A percentile compares a stretch with the other conserved stretches of the same genome.
These are phyloP conservation scores for Theristus sp. DNA, from an alignment of 2,888 invertebrate genomes.

Conservation along the genomic window DNA sequence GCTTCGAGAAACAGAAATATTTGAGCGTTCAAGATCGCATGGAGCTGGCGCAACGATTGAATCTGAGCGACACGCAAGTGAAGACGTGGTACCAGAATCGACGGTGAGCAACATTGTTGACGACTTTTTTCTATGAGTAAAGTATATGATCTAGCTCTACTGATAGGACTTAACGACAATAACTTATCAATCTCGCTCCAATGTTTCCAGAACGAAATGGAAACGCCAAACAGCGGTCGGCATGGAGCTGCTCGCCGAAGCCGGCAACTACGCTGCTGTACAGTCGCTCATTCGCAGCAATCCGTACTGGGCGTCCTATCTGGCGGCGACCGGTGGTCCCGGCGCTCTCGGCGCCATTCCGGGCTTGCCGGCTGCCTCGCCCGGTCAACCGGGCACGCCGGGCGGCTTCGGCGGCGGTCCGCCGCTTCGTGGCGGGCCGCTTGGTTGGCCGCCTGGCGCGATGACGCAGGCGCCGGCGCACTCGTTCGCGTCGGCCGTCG, in stretches of 20 bases:
- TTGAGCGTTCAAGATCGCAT: conserved; percentile 59
- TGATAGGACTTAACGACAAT: no score
- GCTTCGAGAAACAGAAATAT: conserved; percentile 24
- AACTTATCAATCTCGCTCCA: no score
- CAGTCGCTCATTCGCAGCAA: conserved; percentile 42
- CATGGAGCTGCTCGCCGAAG: conserved; percentile 81
- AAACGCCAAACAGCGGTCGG: conserved; percentile 96
- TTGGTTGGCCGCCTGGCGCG: neutral
- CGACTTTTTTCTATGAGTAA: no score
- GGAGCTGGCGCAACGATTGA: conserved; percentile 75
- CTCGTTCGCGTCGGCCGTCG: no score
- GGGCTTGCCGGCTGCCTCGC: neutral
- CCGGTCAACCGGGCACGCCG: no score
- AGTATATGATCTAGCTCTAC: no score
- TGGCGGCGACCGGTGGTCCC: neutral
- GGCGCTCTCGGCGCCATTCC: neutral
- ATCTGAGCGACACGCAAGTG: conserved; percentile 93
- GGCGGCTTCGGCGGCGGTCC: neutral
- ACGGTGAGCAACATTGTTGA: conserved; percentile 45
- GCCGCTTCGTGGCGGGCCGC: neutral
- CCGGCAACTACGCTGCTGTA: conserved; percentile 94
- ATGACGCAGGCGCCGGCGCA: no score
- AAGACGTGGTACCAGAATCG: conserved; percentile 99
- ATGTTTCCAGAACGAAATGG: conserved; percentile 76
- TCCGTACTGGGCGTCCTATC: conserved; percentile 22